These are phyloP conservation scores for Drosophila takahashii DNA, from an alignment of 1,140 invertebrate species.

Conservation along the genomic window DNA sequence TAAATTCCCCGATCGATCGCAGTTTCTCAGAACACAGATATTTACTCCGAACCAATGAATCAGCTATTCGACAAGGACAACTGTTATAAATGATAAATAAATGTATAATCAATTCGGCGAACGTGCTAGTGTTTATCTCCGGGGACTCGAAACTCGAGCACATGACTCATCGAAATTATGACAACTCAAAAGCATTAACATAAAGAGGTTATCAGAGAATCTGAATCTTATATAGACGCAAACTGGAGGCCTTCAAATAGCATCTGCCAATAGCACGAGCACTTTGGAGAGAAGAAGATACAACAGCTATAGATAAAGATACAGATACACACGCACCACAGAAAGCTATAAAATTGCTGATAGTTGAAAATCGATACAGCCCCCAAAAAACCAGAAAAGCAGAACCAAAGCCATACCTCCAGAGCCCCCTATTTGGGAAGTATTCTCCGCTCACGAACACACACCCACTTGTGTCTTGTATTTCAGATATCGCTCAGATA, in stretches of 20 bases:
- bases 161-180: conserved; percentile 59
- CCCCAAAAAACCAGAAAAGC: conserved; percentile 63
- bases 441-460: conserved; percentile 19
- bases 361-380: conserved; percentile 70
- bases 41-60: conserved; percentile 8
- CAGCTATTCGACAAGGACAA: conserved; percentile 18
- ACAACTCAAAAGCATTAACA: conserved; percentile 7
- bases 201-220: conserved; percentile 13
- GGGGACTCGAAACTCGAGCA: conserved; percentile 9
- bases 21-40: conserved; percentile 11
- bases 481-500: conserved; percentile 21
- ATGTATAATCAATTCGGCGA: conserved; percentile 38
- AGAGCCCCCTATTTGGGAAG: conserved; percentile 55
- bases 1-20: conserved; percentile 1
- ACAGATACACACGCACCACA: conserved; percentile 13
- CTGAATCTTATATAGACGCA: conserved; percentile 37
- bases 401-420: conserved; percentile 51
- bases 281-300: conserved; percentile 60
- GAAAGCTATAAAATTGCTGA: conserved; percentile 24
- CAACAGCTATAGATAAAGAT: conserved; percentile 9
- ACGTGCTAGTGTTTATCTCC: conserved; percentile 8
- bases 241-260: conserved; percentile 38
- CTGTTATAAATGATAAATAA: conserved; percentile 19
- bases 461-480: conserved; percentile 13
- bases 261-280: conserved; percentile 33